Conservation (phyloP, 2,888 invertebrate species). For the Zootermopsis nevadensis region DNA sequence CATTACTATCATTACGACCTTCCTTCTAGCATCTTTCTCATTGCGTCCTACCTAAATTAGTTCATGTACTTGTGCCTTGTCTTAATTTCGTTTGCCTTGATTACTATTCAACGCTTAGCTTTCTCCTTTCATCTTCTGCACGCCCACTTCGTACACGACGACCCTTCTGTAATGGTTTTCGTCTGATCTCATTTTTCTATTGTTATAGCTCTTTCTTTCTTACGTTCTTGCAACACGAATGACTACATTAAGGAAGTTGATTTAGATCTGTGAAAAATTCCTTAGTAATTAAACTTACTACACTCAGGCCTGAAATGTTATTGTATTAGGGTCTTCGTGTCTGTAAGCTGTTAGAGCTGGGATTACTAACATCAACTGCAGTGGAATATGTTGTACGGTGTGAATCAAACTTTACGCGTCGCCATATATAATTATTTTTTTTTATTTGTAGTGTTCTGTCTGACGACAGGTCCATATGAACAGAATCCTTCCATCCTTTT, state of each 20-base stretch:
- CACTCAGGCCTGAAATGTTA: too few species aligned
- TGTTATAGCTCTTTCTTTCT: neutral
- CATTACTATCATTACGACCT: constrained; percentile 7
- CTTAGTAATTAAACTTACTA: neutral
- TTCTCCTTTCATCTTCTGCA: constrained; percentile 16
- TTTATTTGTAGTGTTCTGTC: too few species aligned
- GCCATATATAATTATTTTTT: too few species aligned
- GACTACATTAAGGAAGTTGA: neutral
- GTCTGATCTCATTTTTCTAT: neutral
- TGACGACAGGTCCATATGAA: too few species aligned
- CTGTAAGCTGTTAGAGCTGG: too few species aligned
- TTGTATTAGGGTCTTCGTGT: too few species aligned
- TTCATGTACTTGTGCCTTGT: constrained; percentile 13
- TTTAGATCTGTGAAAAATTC: neutral
- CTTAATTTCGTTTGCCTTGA: constrained; percentile 39
- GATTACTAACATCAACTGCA: too few species aligned
- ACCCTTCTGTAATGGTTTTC: neutral
- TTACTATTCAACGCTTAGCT: constrained; percentile 42
- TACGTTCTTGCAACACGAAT: neutral
- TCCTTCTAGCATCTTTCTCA: constrained; percentile 8
- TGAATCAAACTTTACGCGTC: too few species aligned
- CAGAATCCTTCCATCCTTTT: too few species aligned
- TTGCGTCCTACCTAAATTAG: constrained; percentile 34
- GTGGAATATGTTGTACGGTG: too few species aligned
- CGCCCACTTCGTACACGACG: constrained; percentile 8